Percentiles rank a stretch among this genome's conserved stretches.
Conservation (phyloP, 2,797 vertebrate genomes). For the Rhinichthys osculus region DNA sequence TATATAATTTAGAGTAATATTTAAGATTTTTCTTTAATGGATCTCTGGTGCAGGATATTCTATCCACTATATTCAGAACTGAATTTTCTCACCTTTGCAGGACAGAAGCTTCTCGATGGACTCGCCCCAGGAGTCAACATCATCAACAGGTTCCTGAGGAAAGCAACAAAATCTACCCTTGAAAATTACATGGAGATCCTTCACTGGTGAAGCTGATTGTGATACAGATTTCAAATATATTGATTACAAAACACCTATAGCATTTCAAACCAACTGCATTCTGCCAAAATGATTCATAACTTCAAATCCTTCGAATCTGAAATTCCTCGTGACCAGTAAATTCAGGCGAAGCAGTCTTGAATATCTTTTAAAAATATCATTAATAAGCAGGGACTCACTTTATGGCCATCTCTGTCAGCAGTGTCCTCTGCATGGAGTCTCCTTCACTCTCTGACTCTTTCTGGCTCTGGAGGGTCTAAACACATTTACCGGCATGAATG, state of each 20-base stretch:
- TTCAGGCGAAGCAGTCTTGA: not conserved
- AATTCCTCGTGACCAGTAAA: constrained; percentile 23
- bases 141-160: constrained; percentile 84
- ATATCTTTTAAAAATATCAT: constrained; percentile 3
- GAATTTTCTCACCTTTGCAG: constrained; percentile 86
- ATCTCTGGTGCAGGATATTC: not conserved
- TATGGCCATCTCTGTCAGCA: constrained; percentile 77
- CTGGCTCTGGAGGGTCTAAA: constrained; percentile 78
- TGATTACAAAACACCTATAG: not conserved
- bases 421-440: constrained; percentile 70
- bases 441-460: constrained; percentile 68
- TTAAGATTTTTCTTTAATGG: not conserved
- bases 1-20: not conserved
- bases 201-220: constrained; percentile 56
- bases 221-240: constrained; percentile 18
- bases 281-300: not conserved
- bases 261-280: not conserved
- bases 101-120: constrained; percentile 90
- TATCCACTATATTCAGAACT: not conserved
- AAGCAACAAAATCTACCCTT: constrained; percentile 95
- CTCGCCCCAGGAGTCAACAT: constrained; percentile 84
- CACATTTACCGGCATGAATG: constrained; percentile 77
- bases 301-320: not conserved
- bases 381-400: constrained; percentile 77
- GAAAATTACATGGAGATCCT: constrained; percentile 90